Conservation (phyloP, 2,888 invertebrate genomes). For the Gymnosoma rotundatum region DNA sequence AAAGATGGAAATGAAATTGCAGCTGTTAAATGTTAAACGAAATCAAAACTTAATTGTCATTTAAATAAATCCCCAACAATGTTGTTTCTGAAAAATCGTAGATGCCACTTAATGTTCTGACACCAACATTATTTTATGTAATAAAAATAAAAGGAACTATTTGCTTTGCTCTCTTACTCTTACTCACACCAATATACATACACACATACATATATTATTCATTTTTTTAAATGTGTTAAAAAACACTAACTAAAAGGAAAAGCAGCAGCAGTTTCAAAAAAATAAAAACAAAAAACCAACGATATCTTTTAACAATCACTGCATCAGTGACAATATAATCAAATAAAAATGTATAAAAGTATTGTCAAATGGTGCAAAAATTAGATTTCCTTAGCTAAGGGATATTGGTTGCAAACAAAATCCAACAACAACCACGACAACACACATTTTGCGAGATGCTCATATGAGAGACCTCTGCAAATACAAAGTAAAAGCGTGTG, state of each 20-base stretch:
- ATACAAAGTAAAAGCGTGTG: conserved; percentile 1
- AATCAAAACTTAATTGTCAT: conserved; percentile 67
- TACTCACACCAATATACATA: background rate
- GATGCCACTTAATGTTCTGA: conserved; percentile 58
- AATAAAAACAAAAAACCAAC: conserved; percentile 1
- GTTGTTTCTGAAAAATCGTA: conserved; percentile 48
- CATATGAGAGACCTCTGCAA: background rate
- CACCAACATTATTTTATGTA: conserved; percentile 53
- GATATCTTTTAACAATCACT: conserved; percentile 70
- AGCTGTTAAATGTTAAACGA: conserved; percentile 45
- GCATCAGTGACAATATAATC: conserved; percentile 76
- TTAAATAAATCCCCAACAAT: conserved; percentile 64
- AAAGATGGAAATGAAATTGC: background rate
- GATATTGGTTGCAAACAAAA: conserved; percentile 55
- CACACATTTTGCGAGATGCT: conserved; percentile 3
- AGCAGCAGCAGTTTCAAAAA: background rate
- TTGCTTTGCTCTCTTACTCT: background rate
- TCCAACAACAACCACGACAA: conserved; percentile 17
- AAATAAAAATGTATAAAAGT: conserved; percentile 81
- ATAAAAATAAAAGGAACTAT: conserved; percentile 34
- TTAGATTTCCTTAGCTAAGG: conserved; percentile 77
- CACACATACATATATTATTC: background rate
- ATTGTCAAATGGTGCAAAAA: conserved; percentile 80
- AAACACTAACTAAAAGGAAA: conserved; percentile 2
- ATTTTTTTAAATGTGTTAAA: background rate